phyloP scores from a whole-genome alignment of 1,140 invertebrate genomes.

The Lycorma delicatula region DNA sequence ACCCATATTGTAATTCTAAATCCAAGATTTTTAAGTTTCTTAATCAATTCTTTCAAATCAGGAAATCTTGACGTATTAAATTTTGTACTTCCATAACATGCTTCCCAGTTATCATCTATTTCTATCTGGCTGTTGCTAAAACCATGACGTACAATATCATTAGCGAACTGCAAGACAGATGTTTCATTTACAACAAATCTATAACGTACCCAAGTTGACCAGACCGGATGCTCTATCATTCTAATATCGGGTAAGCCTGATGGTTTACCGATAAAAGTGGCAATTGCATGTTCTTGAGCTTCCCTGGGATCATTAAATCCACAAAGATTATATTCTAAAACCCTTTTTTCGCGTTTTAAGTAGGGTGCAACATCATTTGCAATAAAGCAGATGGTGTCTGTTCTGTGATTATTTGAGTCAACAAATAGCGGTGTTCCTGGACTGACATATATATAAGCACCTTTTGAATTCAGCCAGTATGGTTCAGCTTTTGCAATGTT shows the following conservation, averaged over 20 bases:
- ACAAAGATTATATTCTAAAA: slow-evolving; percentile 52
- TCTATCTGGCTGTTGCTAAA: slow-evolving; percentile 76
- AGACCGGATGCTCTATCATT: slow-evolving; percentile 62
- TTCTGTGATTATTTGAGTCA: too few species aligned
- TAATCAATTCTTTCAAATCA: too few species aligned
- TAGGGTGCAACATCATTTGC: too few species aligned
- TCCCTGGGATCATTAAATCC: slow-evolving; percentile 42
- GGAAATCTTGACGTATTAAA: slow-evolving; percentile 59
- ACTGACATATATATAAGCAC: too few species aligned
- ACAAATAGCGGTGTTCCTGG: too few species aligned
- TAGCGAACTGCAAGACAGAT: slow-evolving; percentile 57
- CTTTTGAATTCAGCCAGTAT: too few species aligned
- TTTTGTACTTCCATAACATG: slow-evolving; percentile 71
- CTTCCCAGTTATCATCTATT: slow-evolving; percentile 88
- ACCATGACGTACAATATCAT: slow-evolving; percentile 55
- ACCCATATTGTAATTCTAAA: too few species aligned
- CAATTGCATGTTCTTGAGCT: slow-evolving; percentile 53
- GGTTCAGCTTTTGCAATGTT: too few species aligned
- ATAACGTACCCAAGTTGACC: slow-evolving; percentile 86
- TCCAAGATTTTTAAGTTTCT: too few species aligned
- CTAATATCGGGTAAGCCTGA: slow-evolving; percentile 49
- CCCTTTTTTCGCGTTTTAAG: too few species aligned
- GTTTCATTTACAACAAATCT: slow-evolving; percentile 57
- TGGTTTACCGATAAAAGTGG: slow-evolving; percentile 50
- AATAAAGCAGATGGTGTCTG: too few species aligned